A percentile compares a stretch with the other conserved stretches of the same genome.
Evolutionary conservation across 2,797 vertebrate genomes (phyloP).

Genomic region (Paedocypris micromegethes): DNA sequence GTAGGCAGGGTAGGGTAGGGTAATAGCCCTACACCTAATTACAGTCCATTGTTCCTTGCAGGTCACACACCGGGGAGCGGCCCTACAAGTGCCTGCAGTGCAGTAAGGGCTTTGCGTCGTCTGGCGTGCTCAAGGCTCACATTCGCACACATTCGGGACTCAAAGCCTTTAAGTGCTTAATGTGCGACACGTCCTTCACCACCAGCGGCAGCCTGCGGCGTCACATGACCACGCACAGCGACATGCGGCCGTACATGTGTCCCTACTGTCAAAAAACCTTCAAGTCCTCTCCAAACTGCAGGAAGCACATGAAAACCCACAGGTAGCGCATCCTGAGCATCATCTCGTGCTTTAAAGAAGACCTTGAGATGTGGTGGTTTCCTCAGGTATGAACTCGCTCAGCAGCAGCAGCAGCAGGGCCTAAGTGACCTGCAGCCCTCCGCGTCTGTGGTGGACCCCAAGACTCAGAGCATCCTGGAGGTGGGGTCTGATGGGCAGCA

Average conservation of each 20-base stretch:
- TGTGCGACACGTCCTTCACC: constrained; percentile 94
- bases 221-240: constrained; percentile 96
- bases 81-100: constrained; percentile 96
- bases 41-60: constrained; percentile 49
- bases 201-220: constrained; percentile 92
- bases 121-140: constrained; percentile 94
- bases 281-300: constrained; percentile 95
- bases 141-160: constrained; percentile 92
- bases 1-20: no score
- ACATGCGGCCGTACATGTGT: constrained; percentile 94
- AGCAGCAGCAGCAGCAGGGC: constrained; percentile 80
- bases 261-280: constrained; percentile 99
- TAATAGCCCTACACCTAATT: no score
- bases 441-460: constrained; percentile 54
- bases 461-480: constrained; percentile 82
- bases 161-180: constrained; percentile 91
- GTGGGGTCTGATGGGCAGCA: constrained; percentile 79
- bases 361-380: constrained; percentile 6
- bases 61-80: constrained; percentile 95
- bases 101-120: constrained; percentile 95
- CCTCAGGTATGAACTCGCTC: constrained; percentile 88
- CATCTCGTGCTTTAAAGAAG: neutral
- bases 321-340: constrained; percentile 62
- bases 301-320: constrained; percentile 99
- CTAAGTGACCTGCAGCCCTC: constrained; percentile 55